These are phyloP conservation scores for Gymnobelideus leadbeateri DNA, from an alignment of 2,113 vertebrate genomes.

Conservation along the genomic window DNA sequence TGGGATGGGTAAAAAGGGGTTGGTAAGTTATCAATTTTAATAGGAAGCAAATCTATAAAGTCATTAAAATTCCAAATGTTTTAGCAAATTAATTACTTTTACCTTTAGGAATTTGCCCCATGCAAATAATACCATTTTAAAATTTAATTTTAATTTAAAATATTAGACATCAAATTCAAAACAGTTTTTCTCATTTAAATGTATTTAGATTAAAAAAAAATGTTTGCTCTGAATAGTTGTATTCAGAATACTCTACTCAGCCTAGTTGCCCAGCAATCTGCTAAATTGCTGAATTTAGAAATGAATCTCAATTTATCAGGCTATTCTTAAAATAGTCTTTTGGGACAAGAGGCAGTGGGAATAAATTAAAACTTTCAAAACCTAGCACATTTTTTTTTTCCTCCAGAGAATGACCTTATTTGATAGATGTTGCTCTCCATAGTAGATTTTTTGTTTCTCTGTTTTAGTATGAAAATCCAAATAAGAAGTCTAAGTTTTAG, in stretches of 20 bases:
- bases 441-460: background rate
- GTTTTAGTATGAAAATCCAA: background rate
- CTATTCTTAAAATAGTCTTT: background rate
- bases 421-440: background rate
- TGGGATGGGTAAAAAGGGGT: background rate
- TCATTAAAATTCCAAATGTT: background rate
- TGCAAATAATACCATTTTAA: background rate
- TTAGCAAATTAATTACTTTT: background rate
- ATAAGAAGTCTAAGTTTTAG: background rate
- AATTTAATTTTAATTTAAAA: background rate
- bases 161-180: background rate
- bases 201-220: background rate
- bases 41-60: background rate
- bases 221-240: background rate
- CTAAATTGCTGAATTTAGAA: background rate
- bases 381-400: background rate
- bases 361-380: background rate
- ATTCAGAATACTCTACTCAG: background rate
- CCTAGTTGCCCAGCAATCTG: background rate
- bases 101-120: background rate
- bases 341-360: background rate
- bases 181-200: background rate
- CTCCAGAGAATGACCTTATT: background rate
- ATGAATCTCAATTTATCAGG: background rate
- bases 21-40: background rate